A percentile compares a stretch with the other conserved stretches of the same genome.
phyloP scores from a whole-genome alignment of 1,140 invertebrate genomes.

The Triops longicaudatus region DNA sequence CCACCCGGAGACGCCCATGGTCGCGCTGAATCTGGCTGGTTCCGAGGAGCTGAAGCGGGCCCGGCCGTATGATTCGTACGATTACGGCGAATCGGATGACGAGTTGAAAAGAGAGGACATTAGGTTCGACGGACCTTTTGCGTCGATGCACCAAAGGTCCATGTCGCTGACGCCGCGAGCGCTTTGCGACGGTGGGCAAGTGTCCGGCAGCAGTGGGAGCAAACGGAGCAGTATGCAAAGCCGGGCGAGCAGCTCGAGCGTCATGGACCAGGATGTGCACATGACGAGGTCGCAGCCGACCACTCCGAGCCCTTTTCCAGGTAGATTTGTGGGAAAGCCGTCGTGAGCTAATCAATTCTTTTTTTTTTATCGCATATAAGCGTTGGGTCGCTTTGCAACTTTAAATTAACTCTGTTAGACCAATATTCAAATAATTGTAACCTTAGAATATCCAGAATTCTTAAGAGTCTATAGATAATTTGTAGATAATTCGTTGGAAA shows the following conservation, averaged over 20 bases:
- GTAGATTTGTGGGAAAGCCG: background rate
- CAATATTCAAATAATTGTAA: too few species aligned
- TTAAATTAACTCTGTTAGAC: too few species aligned
- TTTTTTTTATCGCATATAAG: too few species aligned
- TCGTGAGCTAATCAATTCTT: too few species aligned
- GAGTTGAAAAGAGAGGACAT: conserved; percentile 79
- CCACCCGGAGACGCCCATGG: background rate
- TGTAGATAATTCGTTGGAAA: too few species aligned
- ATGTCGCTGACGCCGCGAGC: conserved; percentile 37
- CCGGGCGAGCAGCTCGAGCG: conserved; percentile 74
- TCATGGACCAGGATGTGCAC: conserved; percentile 57
- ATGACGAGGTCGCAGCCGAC: conserved; percentile 77
- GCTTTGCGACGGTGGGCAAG: conserved; percentile 32
- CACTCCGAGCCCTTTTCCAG: conserved; percentile 53
- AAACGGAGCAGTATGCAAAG: conserved; percentile 83
- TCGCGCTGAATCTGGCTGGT: background rate
- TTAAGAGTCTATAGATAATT: too few species aligned
- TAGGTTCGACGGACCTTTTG: conserved; percentile 47
- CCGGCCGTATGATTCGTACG: conserved; percentile 25
- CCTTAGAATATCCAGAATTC: too few species aligned
- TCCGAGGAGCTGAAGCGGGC: conserved; percentile 25
- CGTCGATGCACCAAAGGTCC: conserved; percentile 33
- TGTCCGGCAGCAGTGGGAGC: conserved; percentile 68
- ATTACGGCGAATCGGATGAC: conserved; percentile 73
- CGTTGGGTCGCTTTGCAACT: too few species aligned